Base-by-base conservation (phyloP, 2,113 vertebrate genomes). In the Calidris pygmaea region DNA sequence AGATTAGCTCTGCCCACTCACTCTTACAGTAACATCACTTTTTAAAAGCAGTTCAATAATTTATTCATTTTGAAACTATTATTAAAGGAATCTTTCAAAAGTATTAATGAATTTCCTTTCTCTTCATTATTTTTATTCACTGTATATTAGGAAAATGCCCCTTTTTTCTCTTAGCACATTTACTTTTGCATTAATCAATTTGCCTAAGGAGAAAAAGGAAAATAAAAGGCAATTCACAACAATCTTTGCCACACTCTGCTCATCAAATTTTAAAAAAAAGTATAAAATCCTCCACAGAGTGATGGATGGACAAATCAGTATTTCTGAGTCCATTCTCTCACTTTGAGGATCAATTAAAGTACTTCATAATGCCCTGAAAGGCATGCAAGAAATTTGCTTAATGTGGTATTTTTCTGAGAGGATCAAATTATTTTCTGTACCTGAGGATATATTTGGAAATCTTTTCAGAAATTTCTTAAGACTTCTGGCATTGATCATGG, bases 151-250 rank as follows among this genome's bases (percentile, higher is more conserved):
- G 37, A 75, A 80, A 45, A 85, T 76, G 27, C 1, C 9, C 21
- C 6, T 4, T 21, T 86, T 72, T 79, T 72, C 59, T 88, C 68
- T 75, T 53, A 82, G 81, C 23, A 86, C 74, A 68, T 85, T 86
- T 83, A 58, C 21, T 82, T 95, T 15, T 85, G 79, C 62, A 79
- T 82, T 70, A 91, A 92, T 29, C 74, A 88, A 88, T 50, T 37
- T 66, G 53, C 55, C 56, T 78, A 87, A 59, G 66, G 19, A 86
- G 21, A 79, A 92, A 74, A 75, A 62, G 18, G 41, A 90, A 91
- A 90, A 90, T 29, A 90, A 92, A 92, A 93, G 34, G 67, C 85
- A 95, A 84, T n/a, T 93, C 71, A 87, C 37, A 76, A 91, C 24
- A 73, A 45, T 18, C 58, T 92, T 66, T 87, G 74, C 32, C 29